Conservation (phyloP, 2,113 vertebrate species). For the Climacteris rufus region DNA sequence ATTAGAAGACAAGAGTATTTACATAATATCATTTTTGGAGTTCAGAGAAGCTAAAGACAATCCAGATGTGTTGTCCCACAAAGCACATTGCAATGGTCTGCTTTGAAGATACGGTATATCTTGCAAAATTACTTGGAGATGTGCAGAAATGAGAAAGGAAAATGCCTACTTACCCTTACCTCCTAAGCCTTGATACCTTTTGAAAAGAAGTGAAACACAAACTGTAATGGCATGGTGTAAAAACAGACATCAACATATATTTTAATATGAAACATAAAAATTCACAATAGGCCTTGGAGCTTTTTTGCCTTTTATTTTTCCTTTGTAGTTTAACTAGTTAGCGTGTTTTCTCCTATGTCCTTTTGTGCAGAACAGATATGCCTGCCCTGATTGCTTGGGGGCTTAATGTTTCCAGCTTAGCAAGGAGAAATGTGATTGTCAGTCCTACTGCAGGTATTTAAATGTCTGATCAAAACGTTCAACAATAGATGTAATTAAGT, state of each 20-base stretch:
- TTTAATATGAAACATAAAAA: neutral
- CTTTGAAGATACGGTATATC: accelerated
- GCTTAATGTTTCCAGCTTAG: neutral
- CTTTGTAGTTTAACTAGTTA: neutral
- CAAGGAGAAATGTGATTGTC: neutral
- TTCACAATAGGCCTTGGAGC: accelerated
- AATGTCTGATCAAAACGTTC: neutral
- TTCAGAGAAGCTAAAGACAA: neutral
- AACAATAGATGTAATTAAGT: constrained; percentile 28
- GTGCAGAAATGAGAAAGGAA: neutral
- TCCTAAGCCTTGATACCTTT: neutral
- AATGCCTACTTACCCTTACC: neutral
- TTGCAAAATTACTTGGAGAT: neutral
- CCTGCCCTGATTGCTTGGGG: neutral
- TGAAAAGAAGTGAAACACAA: neutral
- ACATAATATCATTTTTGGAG: neutral
- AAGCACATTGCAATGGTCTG: neutral
- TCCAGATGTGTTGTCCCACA: neutral
- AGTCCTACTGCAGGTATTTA: neutral
- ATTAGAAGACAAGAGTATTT: neutral
- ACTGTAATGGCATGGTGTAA: neutral
- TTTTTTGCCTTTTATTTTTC: accelerated
- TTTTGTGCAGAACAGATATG: neutral
- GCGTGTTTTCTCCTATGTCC: neutral
- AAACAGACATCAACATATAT: neutral